Percentiles rank a stretch among this genome's conserved stretches.
These are phyloP conservation scores for Tragelaphus strepsiceros DNA, from an alignment of 2,113 vertebrate species.

Conservation along the genomic window DNA sequence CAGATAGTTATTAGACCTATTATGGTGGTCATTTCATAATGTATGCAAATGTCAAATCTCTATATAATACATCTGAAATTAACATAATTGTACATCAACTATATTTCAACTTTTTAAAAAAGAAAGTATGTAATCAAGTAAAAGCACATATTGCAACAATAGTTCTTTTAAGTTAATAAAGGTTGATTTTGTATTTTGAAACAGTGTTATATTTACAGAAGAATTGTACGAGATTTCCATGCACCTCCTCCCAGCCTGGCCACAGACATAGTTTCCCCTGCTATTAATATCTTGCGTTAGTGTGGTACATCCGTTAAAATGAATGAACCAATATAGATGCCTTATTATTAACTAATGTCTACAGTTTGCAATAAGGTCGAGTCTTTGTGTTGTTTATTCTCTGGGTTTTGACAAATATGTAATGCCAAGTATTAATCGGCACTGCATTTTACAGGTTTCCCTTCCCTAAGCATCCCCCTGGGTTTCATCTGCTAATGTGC, in stretches of 20 bases:
- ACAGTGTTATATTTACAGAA: neutral
- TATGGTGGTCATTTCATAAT: neutral
- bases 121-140: neutral
- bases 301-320: neutral
- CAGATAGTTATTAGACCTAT: neutral
- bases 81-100: no score
- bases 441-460: neutral
- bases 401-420: neutral
- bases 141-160: neutral
- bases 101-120: neutral
- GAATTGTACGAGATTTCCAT: neutral
- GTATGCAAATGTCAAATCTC: neutral
- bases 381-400: neutral
- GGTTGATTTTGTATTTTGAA: neutral
- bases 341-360: neutral
- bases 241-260: neutral
- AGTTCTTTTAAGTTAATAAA: neutral
- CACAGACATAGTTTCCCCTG: neutral
- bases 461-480: neutral
- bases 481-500: neutral
- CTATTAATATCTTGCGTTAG: neutral
- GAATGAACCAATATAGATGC: neutral
- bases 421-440: neutral
- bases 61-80: neutral
- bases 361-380: neutral